These are phyloP conservation scores for Nipponia nippon DNA, from an alignment of 2,113 vertebrate genomes.

Conservation along the genomic window DNA sequence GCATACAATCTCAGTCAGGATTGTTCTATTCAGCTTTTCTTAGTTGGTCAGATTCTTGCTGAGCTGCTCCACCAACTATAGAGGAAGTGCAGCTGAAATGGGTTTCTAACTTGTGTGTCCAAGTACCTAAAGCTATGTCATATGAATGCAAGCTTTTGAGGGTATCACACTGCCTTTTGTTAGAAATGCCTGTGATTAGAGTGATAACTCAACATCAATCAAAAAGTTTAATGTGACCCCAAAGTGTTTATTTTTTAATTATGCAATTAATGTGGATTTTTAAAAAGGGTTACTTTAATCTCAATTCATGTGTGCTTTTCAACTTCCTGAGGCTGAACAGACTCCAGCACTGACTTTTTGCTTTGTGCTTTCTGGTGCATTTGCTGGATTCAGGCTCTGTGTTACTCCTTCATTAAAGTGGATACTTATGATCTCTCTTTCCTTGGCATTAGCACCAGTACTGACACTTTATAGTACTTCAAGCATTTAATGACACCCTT, in stretches of 20 bases:
- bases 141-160: background rate
- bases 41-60: background rate
- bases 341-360: background rate
- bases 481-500: slow-evolving; percentile 39
- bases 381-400: background rate
- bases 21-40: background rate
- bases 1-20: background rate
- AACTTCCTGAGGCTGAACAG: background rate
- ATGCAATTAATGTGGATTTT: background rate
- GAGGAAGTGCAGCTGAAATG: background rate
- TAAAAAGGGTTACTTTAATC: background rate
- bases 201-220: background rate
- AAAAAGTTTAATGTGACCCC: background rate
- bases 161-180: background rate
- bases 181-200: background rate
- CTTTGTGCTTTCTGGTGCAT: background rate
- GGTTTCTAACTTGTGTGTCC: background rate
- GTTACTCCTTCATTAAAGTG: background rate
- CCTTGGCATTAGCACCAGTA: background rate
- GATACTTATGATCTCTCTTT: background rate
- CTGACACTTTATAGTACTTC: background rate
- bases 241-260: background rate
- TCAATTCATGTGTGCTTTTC: background rate
- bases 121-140: background rate
- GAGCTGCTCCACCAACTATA: background rate